Percentiles rank a stretch among this genome's conserved stretches.
Evolutionary conservation across 2,888 invertebrate genomes (phyloP).

Genomic region (Spatulosminthurus flaviceps): DNA sequence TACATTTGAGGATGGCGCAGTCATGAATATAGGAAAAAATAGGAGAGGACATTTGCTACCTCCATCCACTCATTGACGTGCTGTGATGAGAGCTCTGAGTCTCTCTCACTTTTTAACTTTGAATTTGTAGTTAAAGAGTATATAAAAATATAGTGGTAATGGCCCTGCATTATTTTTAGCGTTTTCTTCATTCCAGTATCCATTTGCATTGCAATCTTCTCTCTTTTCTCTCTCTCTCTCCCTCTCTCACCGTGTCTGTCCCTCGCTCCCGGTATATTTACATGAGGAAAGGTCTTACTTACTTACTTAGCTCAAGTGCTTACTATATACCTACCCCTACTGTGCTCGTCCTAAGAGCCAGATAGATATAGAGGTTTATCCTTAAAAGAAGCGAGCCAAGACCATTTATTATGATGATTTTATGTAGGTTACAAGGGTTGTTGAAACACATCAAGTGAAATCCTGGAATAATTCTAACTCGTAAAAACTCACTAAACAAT

Average conservation of each 20-base stretch:
- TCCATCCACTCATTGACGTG: not conserved
- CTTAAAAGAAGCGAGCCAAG: slow-evolving; percentile 18
- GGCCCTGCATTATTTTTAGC: slow-evolving; percentile 49
- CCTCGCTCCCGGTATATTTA: not conserved
- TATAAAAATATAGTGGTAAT: slow-evolving; percentile 42
- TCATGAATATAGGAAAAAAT: not conserved
- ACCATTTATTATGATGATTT: slow-evolving; percentile 33
- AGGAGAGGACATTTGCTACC: not conserved
- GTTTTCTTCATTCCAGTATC: slow-evolving; percentile 45
- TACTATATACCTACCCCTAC: not conserved
- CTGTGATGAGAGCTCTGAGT: not conserved
- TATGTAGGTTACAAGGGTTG: slow-evolving; percentile 6
- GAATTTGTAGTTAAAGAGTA: slow-evolving; percentile 7
- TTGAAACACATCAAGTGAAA: not conserved
- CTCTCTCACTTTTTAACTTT: not conserved
- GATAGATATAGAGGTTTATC: slow-evolving; percentile 8
- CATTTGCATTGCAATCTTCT: slow-evolving; percentile 37
- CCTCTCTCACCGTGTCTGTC: slow-evolving; percentile 7
- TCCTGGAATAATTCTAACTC: not conserved
- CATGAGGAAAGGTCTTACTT: not conserved
- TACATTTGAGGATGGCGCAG: not conserved
- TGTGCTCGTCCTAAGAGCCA: not conserved
- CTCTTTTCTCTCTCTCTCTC: not conserved
- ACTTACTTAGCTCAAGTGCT: slow-evolving; percentile 8
- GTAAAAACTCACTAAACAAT: slow-evolving; percentile 14